phyloP scores from a whole-genome alignment of 2,113 vertebrate species.

The Brachypodius melanocephalos region DNA sequence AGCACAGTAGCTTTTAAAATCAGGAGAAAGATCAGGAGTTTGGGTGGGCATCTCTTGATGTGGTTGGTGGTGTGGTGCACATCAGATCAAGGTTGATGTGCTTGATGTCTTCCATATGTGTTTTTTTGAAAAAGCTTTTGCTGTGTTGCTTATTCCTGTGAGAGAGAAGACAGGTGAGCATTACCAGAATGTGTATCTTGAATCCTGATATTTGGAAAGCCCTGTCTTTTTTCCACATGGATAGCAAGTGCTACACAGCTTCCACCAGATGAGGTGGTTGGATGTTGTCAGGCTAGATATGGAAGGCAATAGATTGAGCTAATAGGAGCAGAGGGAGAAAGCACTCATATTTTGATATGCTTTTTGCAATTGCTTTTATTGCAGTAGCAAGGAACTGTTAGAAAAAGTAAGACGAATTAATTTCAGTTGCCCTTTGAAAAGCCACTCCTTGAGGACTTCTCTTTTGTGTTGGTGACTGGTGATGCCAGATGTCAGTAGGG shows the following conservation, averaged over 20 bases:
- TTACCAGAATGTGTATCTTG: neutral
- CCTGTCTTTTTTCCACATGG: neutral
- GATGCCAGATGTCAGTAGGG: neutral
- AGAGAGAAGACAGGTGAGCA: neutral
- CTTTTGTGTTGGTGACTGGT: neutral
- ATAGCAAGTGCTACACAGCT: neutral
- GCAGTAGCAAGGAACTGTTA: neutral
- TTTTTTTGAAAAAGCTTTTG: neutral
- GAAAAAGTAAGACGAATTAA: neutral
- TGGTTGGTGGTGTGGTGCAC: neutral
- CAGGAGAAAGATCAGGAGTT: neutral
- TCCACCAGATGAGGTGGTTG: neutral
- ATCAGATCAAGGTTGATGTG: neutral
- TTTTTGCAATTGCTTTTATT: neutral
- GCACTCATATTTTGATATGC: neutral
- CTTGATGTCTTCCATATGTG: accelerated
- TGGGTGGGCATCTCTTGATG: neutral
- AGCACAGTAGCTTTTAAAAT: neutral
- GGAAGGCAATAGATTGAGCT: neutral
- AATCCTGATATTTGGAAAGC: neutral
- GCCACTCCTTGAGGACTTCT: neutral
- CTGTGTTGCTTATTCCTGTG: neutral
- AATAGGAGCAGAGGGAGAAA: neutral
- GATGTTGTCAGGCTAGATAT: neutral
- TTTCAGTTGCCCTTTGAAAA: neutral